A percentile compares a stretch with the other conserved stretches of the same genome.
phyloP scores from a whole-genome alignment of 2,113 vertebrate genomes.

The Odontesthes bonariensis region DNA sequence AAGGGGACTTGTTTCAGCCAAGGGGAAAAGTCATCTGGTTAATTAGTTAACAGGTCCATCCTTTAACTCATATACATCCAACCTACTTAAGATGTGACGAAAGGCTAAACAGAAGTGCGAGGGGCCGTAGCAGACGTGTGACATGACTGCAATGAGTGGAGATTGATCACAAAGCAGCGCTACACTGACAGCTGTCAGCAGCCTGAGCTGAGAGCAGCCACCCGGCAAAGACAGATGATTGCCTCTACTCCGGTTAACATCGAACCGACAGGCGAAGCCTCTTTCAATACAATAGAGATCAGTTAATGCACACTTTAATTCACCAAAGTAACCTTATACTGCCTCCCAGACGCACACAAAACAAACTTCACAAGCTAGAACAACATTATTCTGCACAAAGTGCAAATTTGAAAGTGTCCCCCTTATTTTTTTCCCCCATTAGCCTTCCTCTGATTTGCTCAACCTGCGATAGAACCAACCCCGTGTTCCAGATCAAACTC shows the following conservation, averaged over 20 bases:
- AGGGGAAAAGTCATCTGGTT: slow-evolving; percentile 23
- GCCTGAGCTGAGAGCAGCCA: slow-evolving; percentile 10
- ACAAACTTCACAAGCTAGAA: neutral
- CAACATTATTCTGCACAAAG: neutral
- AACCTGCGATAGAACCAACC: slow-evolving; percentile 14
- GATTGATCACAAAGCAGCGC: slow-evolving; percentile 37
- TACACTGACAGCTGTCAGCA: slow-evolving; percentile 34
- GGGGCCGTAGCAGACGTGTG: slow-evolving; percentile 5
- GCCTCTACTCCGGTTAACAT: slow-evolving; percentile 11
- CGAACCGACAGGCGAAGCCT: neutral
- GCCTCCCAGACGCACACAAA: neutral
- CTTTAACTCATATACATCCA: slow-evolving; percentile 2
- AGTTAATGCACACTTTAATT: no score
- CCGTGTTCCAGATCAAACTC: neutral
- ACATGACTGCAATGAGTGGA: slow-evolving; percentile 22
- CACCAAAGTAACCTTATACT: neutral
- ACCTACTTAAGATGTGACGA: neutral
- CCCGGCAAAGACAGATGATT: slow-evolving; percentile 4
- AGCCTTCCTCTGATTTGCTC: slow-evolving; percentile 4
- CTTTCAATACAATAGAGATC: neutral
- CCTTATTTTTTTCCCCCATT: neutral
- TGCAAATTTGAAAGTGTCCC: slow-evolving; percentile 12
- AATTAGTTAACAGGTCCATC: slow-evolving; percentile 30
- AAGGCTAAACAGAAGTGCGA: neutral
- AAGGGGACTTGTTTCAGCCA: neutral